Base-by-base conservation (phyloP, 2,113 vertebrate genomes). In the Otis tarda region DNA sequence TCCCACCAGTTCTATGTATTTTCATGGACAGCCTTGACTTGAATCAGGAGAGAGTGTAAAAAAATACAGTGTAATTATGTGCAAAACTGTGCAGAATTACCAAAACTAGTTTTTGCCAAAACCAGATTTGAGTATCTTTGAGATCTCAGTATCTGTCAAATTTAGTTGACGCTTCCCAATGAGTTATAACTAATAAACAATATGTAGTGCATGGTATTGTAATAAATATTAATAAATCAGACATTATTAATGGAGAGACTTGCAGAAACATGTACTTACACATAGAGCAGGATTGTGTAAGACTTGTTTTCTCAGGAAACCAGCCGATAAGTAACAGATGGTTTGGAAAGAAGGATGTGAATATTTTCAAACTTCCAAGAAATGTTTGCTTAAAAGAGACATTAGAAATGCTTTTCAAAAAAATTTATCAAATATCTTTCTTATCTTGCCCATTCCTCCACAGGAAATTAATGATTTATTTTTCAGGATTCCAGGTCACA, bases 341-440 rank as follows among this genome's bases (percentile, higher is more conserved):
- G 10, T 75, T 96, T 80, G 80, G 67, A 80, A 90, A 80, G 79
- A 91, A 73, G 24, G 41, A 83, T 59, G 47, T 77, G 63, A 89
- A 83, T 21, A 39, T 76, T 90, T 89, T 90, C 24, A n/a, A 27
- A 73, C 35, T 85, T 86, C 71, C 71, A 90, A 70, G 19, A 95
- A 93, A 71, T 43, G 6, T 71, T 73, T 79, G 35, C 35, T 75
- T 91, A 74, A 88, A 88, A 80, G 23, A 78, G 60, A 56, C 47
- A 31, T 52, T 80, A 71, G 35, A 93, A 74, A 90, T 78, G 43
- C 9, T 64, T 90, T 50, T 56, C 23, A 7, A 10, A 78, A 79
- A 20, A 28, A 24, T 12, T 3, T 6, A 20, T n/a, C 6, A 52
- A 63, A 45, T 43, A 33, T 59, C 25, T 82, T 87, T 81, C 55